Evolutionary conservation across 1,140 invertebrate species (phyloP).

Genomic region (Calycopis cecrops): DNA sequence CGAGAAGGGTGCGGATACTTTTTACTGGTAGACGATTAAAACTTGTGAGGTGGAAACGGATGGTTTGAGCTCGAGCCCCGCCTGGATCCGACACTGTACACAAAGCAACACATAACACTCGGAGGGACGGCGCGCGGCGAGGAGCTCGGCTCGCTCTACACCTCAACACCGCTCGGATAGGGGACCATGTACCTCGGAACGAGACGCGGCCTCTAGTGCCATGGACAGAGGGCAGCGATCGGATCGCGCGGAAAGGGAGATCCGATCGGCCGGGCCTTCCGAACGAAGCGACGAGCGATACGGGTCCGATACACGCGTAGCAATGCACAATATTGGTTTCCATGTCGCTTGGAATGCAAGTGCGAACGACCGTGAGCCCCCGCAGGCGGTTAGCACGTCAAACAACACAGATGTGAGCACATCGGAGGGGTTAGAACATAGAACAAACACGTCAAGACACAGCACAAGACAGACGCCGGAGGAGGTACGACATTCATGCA

Average conservation of each 20-base stretch:
- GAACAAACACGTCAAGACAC: slow-evolving; percentile 71
- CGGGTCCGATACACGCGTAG: slow-evolving; percentile 29
- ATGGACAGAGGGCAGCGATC: slow-evolving; percentile 25
- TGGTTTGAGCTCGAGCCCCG: no score
- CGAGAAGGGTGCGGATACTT: slow-evolving; percentile 26
- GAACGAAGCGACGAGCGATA: slow-evolving; percentile 28
- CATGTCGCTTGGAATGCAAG: slow-evolving; percentile 76
- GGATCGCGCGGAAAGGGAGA: slow-evolving; percentile 30
- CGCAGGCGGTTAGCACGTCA: slow-evolving; percentile 37
- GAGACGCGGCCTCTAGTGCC: slow-evolving; percentile 50
- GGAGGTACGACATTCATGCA: slow-evolving; percentile 54
- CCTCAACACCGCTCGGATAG: slow-evolving; percentile 75
- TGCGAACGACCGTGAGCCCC: slow-evolving; percentile 53
- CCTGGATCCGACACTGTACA: no score
- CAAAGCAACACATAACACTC: no score
- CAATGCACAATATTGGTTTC: slow-evolving; percentile 59
- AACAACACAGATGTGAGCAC: slow-evolving; percentile 54
- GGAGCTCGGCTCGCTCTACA: slow-evolving; percentile 69
- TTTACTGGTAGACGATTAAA: no score
- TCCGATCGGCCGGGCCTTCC: slow-evolving; percentile 25
- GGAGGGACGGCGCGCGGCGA: slow-evolving; percentile 43
- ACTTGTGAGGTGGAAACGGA: slow-evolving; percentile 22
- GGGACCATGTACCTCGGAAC: slow-evolving; percentile 77
- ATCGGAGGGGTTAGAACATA: slow-evolving; percentile 51
- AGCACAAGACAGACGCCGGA: slow-evolving; percentile 61